phyloP scores from a whole-genome alignment of 2,888 invertebrate genomes.

The Cryptophagus acutangulus region DNA sequence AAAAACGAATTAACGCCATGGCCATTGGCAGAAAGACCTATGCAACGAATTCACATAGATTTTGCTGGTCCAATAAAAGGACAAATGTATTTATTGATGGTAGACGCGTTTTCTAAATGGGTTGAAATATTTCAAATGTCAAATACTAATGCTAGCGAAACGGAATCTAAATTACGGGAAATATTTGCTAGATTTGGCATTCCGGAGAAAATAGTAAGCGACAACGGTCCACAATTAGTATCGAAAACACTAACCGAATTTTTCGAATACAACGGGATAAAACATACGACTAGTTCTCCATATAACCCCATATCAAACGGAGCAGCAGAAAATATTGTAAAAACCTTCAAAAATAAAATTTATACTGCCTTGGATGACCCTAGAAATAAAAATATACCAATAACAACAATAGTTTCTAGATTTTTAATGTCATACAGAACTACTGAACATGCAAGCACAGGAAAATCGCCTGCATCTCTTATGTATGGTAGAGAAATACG shows the following conservation, averaged over 20 bases:
- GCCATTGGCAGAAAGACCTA: not conserved
- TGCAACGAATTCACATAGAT: conserved; percentile 9
- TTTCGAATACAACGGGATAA: conserved; percentile 10
- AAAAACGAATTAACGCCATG: not conserved
- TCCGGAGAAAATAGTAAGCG: conserved; percentile 9
- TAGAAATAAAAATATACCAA: not conserved
- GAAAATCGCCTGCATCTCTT: conserved; percentile 1
- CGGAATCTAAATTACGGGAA: conserved; percentile 2
- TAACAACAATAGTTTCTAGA: not conserved
- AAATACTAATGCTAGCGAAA: conserved; percentile 4
- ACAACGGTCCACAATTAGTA: conserved; percentile 16
- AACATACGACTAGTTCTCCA: conserved; percentile 12
- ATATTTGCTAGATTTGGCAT: conserved; percentile 14
- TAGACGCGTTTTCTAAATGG: conserved; percentile 13
- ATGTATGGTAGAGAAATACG: no score
- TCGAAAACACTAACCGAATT: conserved; percentile 10
- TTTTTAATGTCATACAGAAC: not conserved
- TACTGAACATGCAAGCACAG: not conserved
- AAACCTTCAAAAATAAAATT: conserved; percentile 8
- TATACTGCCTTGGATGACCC: not conserved
- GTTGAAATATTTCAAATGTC: conserved; percentile 9
- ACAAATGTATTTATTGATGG: conserved; percentile 8
- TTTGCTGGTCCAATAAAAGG: conserved; percentile 6
- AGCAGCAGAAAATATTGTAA: conserved; percentile 14
- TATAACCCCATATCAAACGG: conserved; percentile 12